phyloP scores from a whole-genome alignment of 2,797 vertebrate species.

The Galaxias olidus region DNA sequence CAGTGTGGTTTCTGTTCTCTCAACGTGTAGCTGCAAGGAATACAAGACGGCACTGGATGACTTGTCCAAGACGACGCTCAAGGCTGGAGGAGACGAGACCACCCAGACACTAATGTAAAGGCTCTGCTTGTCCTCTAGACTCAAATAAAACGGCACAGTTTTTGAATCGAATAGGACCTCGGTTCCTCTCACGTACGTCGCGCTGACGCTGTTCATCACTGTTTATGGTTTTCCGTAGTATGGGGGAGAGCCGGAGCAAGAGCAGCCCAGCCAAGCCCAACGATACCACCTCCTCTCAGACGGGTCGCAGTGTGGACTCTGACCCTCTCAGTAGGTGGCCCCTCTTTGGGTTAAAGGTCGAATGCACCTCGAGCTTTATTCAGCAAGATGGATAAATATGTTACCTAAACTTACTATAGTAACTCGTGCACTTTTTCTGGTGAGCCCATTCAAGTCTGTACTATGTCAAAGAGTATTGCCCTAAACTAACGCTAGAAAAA shows the following conservation, averaged over 20 bases:
- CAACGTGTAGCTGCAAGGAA: constrained; percentile 89
- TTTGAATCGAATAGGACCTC: too few relatives aligned
- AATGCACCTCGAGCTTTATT: not conserved
- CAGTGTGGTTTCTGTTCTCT: not conserved
- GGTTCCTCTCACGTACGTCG: not conserved
- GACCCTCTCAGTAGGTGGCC: constrained; percentile 80
- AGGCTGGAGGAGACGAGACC: constrained; percentile 79
- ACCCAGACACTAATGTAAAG: constrained; percentile 74
- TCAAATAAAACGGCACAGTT: too few relatives aligned
- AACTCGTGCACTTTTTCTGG: not conserved
- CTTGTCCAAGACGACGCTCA: constrained; percentile 79
- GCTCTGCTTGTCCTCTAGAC: not conserved
- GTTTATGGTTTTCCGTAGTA: constrained; percentile 55
- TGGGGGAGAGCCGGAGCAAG: constrained; percentile 84
- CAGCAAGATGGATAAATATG: not conserved
- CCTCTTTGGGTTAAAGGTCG: not conserved
- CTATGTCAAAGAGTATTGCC: too few relatives aligned
- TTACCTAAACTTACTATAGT: too few relatives aligned
- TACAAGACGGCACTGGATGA: constrained; percentile 95
- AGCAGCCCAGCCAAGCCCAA: constrained; percentile 85
- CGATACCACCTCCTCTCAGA: constrained; percentile 74
- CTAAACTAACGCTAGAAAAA: not conserved
- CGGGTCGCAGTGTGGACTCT: constrained; percentile 74
- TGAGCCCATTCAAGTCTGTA: too few relatives aligned
- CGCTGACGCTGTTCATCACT: not conserved